Percentiles rank a stretch among this genome's conserved stretches.
These are phyloP conservation scores for Gibbula magus DNA, from an alignment of 2,888 invertebrate species.

Conservation along the genomic window DNA sequence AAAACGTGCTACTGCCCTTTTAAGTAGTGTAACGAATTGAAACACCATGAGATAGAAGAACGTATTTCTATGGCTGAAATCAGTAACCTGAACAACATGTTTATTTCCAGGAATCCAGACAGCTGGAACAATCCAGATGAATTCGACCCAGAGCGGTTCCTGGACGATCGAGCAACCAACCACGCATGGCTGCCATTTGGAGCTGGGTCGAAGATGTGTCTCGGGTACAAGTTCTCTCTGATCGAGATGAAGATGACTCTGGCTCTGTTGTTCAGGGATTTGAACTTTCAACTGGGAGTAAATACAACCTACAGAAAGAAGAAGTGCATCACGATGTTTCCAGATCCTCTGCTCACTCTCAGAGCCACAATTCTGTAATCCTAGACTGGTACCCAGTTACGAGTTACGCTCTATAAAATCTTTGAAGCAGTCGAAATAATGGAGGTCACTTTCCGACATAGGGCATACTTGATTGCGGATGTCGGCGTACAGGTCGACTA, in stretches of 20 bases:
- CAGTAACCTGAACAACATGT: not conserved
- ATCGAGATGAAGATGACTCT: slow-evolving; percentile 49
- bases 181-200: slow-evolving; percentile 49
- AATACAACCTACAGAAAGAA: not conserved
- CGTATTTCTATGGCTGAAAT: no score
- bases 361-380: not conserved
- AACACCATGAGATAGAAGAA: no score
- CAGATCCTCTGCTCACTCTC: not conserved
- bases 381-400: no score
- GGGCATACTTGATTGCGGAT: no score
- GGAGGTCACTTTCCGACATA: no score
- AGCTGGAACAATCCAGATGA: slow-evolving; percentile 54
- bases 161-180: slow-evolving; percentile 32
- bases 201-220: slow-evolving; percentile 52
- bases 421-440: no score
- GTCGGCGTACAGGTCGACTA: no score
- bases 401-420: no score
- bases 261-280: slow-evolving; percentile 41
- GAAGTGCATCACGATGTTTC: not conserved
- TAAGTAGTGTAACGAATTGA: no score
- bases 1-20: no score
- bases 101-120: slow-evolving; percentile 42
- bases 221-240: slow-evolving; percentile 57
- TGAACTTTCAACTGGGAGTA: not conserved
- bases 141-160: slow-evolving; percentile 62